phyloP scores from a whole-genome alignment of 1,140 invertebrate species.

The Teleogryllus occipitalis region DNA sequence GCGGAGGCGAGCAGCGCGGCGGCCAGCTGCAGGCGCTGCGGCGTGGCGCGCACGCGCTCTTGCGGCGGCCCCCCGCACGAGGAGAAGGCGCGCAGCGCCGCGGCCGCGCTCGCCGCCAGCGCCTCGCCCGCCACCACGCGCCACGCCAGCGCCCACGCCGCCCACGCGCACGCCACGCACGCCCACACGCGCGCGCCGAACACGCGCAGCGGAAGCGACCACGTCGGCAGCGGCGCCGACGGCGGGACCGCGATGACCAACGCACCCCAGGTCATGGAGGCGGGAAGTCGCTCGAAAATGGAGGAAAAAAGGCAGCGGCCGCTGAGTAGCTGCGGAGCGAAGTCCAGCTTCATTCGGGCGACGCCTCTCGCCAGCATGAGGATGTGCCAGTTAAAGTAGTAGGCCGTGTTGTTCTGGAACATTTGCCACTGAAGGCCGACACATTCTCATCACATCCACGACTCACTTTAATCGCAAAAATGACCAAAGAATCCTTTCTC shows the following conservation, averaged over 20 bases:
- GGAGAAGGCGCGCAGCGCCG: neutral
- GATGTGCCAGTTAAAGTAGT: too few relatives aligned
- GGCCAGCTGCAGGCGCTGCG: neutral
- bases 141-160: neutral
- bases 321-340: neutral
- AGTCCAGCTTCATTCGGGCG: neutral
- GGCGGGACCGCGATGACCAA: neutral
- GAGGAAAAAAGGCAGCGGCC: neutral
- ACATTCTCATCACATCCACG: too few relatives aligned
- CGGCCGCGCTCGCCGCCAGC: neutral
- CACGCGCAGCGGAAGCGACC: neutral
- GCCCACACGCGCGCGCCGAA: neutral
- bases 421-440: too few relatives aligned
- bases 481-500: too few relatives aligned
- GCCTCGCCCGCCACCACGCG: neutral
- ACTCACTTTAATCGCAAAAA: too few relatives aligned
- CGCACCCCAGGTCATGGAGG: neutral
- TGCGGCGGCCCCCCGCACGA: neutral
- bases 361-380: neutral
- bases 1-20: neutral
- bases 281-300: neutral
- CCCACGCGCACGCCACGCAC: neutral
- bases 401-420: too few relatives aligned
- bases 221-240: neutral
- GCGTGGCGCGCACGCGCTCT: neutral